Base-by-base conservation (phyloP, 2,797 vertebrate genomes). In the Meda fulgida region DNA sequence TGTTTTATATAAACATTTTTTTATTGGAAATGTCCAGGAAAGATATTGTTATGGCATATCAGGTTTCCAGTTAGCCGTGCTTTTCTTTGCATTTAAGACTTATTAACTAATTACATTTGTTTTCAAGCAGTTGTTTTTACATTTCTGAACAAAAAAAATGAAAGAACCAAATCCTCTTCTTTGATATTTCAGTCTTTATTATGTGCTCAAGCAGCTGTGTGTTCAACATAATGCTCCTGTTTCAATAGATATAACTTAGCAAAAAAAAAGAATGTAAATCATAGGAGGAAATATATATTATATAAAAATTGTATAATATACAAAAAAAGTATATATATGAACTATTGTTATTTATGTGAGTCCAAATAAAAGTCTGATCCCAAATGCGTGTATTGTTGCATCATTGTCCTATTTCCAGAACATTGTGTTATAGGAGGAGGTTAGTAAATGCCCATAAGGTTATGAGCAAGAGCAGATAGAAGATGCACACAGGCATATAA, bases 321-420 rank as follows among this genome's bases (percentile, higher is more conserved):
- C 92, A 92, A 94, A 92, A 94, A 65, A 60, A 48, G 46, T 70
- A 94, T 93, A 89, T 88, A 94, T 95, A 95, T 94, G 93, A 95
- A 94, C 93, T 93, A 93, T 94, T 95, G 95, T 96, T 96, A 96
- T 96, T 96, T 96, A 96, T 96, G 95, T 96, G 95, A 95, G 93
- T 95, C 93, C 87, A 93, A 96, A 94, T 94, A 95, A 95, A 96
- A 94, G 93, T 95, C 90, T 93, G 93, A 95, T 93, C 92, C 92
- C 90, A 92, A 94, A 92, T 77, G 81, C 19, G 70, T 65, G 58
- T 48, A 40, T 55, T 67, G 69, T 90, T 84, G 19, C 71, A 19
- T 83, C 10, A 21, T 81, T 81, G 78, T 69, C 84, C 38, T 78
- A 14, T 80, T 80, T 70, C 73, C 78, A 43, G 73, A 89, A 51